Percentiles rank a stretch among this genome's conserved stretches.
Evolutionary conservation across 2,113 vertebrate species (phyloP).

Genomic region (Dicentrarchus labrax): DNA sequence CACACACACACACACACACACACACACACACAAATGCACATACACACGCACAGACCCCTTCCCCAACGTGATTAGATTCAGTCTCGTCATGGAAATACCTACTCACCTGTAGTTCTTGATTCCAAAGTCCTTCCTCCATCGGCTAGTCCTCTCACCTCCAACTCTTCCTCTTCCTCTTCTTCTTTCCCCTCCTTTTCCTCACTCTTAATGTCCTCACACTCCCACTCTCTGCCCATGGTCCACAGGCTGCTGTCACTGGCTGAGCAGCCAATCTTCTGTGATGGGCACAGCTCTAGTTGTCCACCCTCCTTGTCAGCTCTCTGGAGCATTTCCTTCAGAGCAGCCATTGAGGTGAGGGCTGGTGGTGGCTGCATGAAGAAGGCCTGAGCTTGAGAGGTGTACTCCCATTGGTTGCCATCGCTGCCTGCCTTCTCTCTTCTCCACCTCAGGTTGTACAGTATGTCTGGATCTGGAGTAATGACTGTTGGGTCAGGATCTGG

Average conservation of each 20-base stretch:
- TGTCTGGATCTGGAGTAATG: conserved; percentile 84
- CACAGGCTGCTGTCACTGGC: conserved; percentile 74
- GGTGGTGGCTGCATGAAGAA: conserved; percentile 79
- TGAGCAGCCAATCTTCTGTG: conserved; percentile 76
- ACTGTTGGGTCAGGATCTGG: conserved; percentile 83
- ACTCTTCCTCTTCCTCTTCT: conserved; percentile 24
- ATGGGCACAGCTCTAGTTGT: conserved; percentile 67
- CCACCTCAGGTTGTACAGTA: conserved; percentile 86
- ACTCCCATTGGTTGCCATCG: conserved; percentile 79
- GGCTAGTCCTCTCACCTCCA: conserved; percentile 82
- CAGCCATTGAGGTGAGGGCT: conserved; percentile 84
- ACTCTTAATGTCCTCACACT: conserved; percentile 56
- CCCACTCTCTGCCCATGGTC: conserved; percentile 64
- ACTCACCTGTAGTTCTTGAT: conserved; percentile 82
- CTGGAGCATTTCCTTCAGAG: conserved; percentile 88
- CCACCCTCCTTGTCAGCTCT: conserved; percentile 84
- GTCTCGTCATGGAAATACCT: conserved; percentile 12
- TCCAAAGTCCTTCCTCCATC: conserved; percentile 83
- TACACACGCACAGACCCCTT: not conserved
- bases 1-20: not conserved
- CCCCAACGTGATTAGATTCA: not conserved
- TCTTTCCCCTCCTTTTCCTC: conserved; percentile 60
- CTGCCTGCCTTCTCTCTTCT: conserved; percentile 77
- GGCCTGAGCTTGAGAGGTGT: conserved; percentile 84
- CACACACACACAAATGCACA: not conserved